Evolutionary conservation across 1,140 invertebrate species (phyloP), one percentile per base, ranked within the genome.

Genomic region (Drosophila obscura): DNA sequence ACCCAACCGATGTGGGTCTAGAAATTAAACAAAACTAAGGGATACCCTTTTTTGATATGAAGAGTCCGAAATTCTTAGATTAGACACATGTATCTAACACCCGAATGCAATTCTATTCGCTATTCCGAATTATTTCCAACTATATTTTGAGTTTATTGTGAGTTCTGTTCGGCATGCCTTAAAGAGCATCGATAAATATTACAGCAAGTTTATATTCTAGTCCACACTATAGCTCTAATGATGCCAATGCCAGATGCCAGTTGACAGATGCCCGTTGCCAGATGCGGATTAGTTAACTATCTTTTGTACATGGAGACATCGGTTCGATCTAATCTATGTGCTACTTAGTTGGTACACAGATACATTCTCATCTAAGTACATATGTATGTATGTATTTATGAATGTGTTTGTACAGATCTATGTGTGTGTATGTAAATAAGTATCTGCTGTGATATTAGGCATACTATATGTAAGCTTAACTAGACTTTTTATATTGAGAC

Each of bases 301-400:
- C 49, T 79, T 87, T 87, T 87, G 82, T 87, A 87, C 82, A 88
- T 87, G 87, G 82, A 88, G 82, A 87, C 82, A 88, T 76, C 73
- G 58, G 82, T 65, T 81, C 59, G 50, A 71, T 62, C 69, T 85
- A 82, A 82, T 77, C 57, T 64, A 59, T 59, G 53, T 60, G 46
- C 53, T 49, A 53, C 65, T 73, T 64, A 64, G 44, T 60, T 46
- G 53, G 35, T 55, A n/a, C 62, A 44, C 64, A 58, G 65, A 50
- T 58, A 69, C 35, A 39, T 13, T 13, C 35, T 39, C 35, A 13
- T 11, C 35, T 39, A 39, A 39, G 11, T 44, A 69, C 67, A 50
- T 50, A 48, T 31, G 56, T 46, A 31, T 15, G 50, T 75, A 76
- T 55, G 64, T 74, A 76, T 19, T 0, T 66, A 58, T 45, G 43